phyloP scores from a whole-genome alignment of 2,888 invertebrate species.

The Plebejus melissa region DNA sequence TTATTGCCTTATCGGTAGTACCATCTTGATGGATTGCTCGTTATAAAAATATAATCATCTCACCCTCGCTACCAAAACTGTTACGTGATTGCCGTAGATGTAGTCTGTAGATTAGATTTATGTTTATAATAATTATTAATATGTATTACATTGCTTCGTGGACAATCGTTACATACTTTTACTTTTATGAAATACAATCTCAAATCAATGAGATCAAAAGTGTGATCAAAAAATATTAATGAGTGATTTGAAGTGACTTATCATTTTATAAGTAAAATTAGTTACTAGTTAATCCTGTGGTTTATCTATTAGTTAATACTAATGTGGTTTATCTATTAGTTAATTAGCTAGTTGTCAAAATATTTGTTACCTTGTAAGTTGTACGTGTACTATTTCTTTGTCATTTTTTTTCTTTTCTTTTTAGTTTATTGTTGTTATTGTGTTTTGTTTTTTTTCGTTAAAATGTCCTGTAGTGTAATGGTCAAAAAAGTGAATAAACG shows the following conservation, averaged over 20 bases:
- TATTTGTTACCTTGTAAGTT: too few species aligned
- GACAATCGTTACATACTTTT: constrained; percentile 11
- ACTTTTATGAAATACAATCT: constrained; percentile 11
- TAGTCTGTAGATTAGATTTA: neutral
- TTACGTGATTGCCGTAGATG: constrained; percentile 10
- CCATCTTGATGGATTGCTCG: constrained; percentile 39
- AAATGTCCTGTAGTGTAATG: too few species aligned
- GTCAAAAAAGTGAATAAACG: too few species aligned
- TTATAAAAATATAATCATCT: constrained; percentile 21
- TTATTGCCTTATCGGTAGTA: constrained; percentile 38
- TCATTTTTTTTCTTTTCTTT: too few species aligned
- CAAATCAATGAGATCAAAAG: neutral
- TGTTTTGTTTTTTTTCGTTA: too few species aligned
- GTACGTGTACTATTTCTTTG: too few species aligned
- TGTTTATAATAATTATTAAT: constrained; percentile 15
- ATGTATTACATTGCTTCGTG: constrained; percentile 8
- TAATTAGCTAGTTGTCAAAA: too few species aligned
- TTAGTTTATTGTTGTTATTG: too few species aligned
- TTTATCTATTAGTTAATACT: too few species aligned
- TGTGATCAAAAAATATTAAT: neutral
- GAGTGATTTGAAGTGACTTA: neutral
- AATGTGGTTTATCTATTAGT: too few species aligned
- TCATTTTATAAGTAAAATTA: neutral
- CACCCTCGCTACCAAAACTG: neutral
- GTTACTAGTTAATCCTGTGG: too few species aligned